Base-by-base conservation (phyloP, 2,888 invertebrate genomes). In the Lithodes maja region DNA sequence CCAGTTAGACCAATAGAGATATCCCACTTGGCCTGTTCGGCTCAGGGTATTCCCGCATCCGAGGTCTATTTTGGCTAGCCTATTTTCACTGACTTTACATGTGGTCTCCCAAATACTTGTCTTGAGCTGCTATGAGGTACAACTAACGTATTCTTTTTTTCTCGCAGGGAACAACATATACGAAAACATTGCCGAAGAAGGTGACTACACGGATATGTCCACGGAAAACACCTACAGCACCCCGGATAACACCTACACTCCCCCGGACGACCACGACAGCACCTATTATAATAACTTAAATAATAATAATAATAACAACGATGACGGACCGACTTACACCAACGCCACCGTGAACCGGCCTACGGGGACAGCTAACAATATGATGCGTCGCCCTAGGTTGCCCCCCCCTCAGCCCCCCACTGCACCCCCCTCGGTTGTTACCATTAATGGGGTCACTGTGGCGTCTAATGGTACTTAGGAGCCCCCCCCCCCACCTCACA, bases 401-500 rank as follows among this genome's bases (percentile, higher is more conserved):
- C 89, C 89, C 2, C 89, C 89, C 50, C 89, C 89, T 9, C 81
- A 89, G 54, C 89, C 89, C 1, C 89, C 89, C 3, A 82, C 69
- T 1, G 82, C 77, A 1, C 89, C 89, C 9, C 15, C 77, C 50
- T 7, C 52, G 50, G n/a, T 52, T 9, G n/a, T 82, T 2, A 88
- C 88, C 12, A 88, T 88, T 71, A 88, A 88, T 50, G 88, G 88
- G 3, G 81, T 88, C 33, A 80, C 88, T 17, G 55, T 88, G 68
- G 68, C 68, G 7, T 12, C 9, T 61, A 61, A 61, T 15, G 68
- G 68, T 12, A 61, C 68, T 15, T 61, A 61, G 68, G 7, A 61
- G 68, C 33, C 33, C 33, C 33, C 33, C 33, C 33, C 33, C 33
- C 33, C 33, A 33, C 33, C 33, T 33, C 33, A 33, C 33, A 33